Percentiles rank a stretch among this genome's conserved stretches.
Conservation (phyloP, 2,888 invertebrate species). For the Polydesmus complanatus region DNA sequence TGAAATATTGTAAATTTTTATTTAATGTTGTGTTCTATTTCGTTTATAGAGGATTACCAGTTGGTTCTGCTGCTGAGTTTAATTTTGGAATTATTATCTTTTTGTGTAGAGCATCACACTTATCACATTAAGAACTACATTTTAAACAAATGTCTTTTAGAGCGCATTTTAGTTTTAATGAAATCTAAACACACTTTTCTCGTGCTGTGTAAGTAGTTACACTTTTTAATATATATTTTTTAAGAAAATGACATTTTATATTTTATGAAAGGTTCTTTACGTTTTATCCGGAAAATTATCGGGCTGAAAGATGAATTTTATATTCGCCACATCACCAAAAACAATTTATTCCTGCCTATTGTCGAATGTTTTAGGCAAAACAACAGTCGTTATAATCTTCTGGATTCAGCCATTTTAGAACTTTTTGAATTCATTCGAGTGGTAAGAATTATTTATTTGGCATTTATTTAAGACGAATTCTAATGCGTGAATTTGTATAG, state of each 20-base stretch:
- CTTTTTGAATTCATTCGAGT: slow-evolving; percentile 97
- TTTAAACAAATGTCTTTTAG: slow-evolving; percentile 87
- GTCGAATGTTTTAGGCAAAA: slow-evolving; percentile 92
- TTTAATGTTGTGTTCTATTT: slow-evolving; percentile 1
- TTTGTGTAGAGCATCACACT: slow-evolving; percentile 98
- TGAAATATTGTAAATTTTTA: slow-evolving; percentile 1
- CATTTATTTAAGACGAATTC: neutral
- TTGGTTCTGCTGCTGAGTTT: slow-evolving; percentile 89
- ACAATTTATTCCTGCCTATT: slow-evolving; percentile 87
- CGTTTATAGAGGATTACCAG: slow-evolving; percentile 69
- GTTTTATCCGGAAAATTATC: slow-evolving; percentile 93
- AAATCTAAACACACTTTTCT: slow-evolving; percentile 94
- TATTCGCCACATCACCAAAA: slow-evolving; percentile 87
- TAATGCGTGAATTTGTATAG: slow-evolving; percentile 31
- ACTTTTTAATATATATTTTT: neutral
- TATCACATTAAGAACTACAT: slow-evolving; percentile 98
- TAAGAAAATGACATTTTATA: neutral
- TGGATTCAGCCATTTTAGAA: slow-evolving; percentile 97
- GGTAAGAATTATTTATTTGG: slow-evolving; percentile 34
- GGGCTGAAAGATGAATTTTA: slow-evolving; percentile 98
- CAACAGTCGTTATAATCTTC: slow-evolving; percentile 93
- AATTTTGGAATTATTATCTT: slow-evolving; percentile 87
- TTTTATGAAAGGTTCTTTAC: slow-evolving; percentile 61
- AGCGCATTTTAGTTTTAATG: slow-evolving; percentile 89
- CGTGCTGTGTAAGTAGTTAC: slow-evolving; percentile 53